Percentiles rank a stretch among this genome's conserved stretches.
Evolutionary conservation across 1,140 invertebrate species (phyloP).

Genomic region (Psilanteris sp.): DNA sequence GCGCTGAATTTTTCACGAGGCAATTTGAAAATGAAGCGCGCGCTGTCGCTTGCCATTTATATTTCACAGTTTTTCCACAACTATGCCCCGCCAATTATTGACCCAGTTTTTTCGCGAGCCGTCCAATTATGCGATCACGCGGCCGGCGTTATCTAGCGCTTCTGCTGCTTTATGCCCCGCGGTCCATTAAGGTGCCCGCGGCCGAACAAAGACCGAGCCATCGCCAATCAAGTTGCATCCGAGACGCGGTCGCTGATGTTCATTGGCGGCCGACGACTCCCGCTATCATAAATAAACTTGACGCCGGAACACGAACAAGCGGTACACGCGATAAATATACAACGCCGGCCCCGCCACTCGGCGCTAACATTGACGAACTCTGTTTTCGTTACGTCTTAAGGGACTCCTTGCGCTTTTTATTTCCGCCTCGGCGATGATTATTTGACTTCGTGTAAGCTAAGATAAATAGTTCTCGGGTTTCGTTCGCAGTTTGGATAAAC

Average conservation of each 20-base stretch:
- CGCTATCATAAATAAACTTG: conserved; percentile 74
- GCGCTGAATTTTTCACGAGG: conserved; percentile 23
- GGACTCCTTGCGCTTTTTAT: conserved; percentile 29
- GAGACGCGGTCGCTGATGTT: conserved; percentile 60
- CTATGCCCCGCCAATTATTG: conserved; percentile 3
- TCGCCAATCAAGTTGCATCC: conserved; percentile 36
- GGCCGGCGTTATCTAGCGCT: conserved; percentile 2
- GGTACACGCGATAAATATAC: conserved; percentile 71
- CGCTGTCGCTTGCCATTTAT: conserved; percentile 22
- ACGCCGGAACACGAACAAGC: conserved; percentile 67
- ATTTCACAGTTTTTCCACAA: conserved; percentile 25
- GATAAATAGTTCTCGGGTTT: conserved; percentile 46
- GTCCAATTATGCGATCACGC: conserved; percentile 3
- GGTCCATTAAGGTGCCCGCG: conserved; percentile 7
- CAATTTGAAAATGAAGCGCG: conserved; percentile 31
- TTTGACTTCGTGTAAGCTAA: conserved; percentile 41
- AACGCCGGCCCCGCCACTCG: conserved; percentile 54
- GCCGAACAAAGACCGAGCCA: not conserved
- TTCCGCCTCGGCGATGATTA: conserved; percentile 36
- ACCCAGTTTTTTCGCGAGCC: conserved; percentile 25
- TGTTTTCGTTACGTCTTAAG: conserved; percentile 36
- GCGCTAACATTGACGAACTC: conserved; percentile 27
- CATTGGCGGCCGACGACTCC: conserved; percentile 59
- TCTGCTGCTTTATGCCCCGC: conserved; percentile 16
- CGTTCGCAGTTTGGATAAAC: conserved; percentile 14